phyloP scores from a whole-genome alignment of 2,888 invertebrate species.

The Hydroisotoma schaefferi region DNA sequence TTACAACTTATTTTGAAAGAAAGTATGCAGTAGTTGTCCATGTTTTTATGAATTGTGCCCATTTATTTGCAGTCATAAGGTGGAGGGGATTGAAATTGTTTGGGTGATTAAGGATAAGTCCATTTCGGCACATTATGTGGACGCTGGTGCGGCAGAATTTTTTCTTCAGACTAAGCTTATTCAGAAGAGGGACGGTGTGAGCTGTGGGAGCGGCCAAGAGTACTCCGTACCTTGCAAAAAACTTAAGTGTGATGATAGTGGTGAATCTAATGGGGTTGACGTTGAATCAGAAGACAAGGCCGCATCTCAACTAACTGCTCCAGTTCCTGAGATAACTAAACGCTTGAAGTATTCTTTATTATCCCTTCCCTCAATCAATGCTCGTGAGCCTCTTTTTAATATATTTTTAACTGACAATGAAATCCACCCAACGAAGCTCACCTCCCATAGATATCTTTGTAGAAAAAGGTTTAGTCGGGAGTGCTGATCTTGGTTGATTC shows the following conservation, averaged over 20 bases:
- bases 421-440: too few species aligned
- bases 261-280: not conserved
- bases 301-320: not conserved
- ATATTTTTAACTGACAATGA: too few species aligned
- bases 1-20: constrained; percentile 26
- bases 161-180: constrained; percentile 59
- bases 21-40: not conserved
- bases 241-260: not conserved
- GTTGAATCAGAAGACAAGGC: not conserved
- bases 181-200: not conserved
- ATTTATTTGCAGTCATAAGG: constrained; percentile 62
- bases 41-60: constrained; percentile 6
- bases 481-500: too few species aligned
- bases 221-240: not conserved
- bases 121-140: constrained; percentile 90
- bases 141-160: constrained; percentile 93
- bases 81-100: constrained; percentile 75
- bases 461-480: too few species aligned
- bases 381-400: too few species aligned
- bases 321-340: constrained; percentile 19
- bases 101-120: constrained; percentile 93
- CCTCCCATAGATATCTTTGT: too few species aligned
- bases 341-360: constrained; percentile 25
- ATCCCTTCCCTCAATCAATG: not conserved
- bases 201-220: not conserved